Percentiles rank a stretch among this genome's conserved stretches.
phyloP scores from a whole-genome alignment of 2,888 invertebrate genomes.

The Blera fallax region DNA sequence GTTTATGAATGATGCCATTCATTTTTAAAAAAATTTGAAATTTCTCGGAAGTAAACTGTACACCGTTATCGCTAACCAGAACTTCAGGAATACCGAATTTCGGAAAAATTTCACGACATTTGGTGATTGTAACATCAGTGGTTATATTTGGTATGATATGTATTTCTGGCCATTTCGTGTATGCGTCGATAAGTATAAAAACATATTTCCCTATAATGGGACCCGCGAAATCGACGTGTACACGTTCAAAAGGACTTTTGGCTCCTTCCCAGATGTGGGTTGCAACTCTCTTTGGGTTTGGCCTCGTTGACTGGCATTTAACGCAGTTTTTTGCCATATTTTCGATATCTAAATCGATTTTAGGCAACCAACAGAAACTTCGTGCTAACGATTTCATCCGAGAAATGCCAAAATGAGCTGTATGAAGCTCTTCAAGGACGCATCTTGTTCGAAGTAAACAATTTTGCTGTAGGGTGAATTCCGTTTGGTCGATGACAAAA shows the following conservation, averaged over 20 bases:
- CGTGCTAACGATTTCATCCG: background rate
- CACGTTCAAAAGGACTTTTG: constrained; percentile 26
- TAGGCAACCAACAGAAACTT: background rate
- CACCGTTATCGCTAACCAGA: constrained; percentile 53
- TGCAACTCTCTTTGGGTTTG: too few relatives aligned
- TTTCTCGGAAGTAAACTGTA: constrained; percentile 49
- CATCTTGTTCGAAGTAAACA: background rate
- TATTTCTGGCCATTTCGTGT: constrained; percentile 74
- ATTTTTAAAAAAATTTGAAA: constrained; percentile 51
- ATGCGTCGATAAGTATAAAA: constrained; percentile 62
- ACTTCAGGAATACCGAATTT: constrained; percentile 47
- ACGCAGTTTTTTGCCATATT: background rate
- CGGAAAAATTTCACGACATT: constrained; percentile 18
- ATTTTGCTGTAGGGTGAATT: background rate
- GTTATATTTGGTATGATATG: constrained; percentile 63
- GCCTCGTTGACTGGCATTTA: too few relatives aligned
- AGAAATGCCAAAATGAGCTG: background rate
- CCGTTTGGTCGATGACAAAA: background rate
- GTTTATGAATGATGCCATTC: constrained; percentile 44
- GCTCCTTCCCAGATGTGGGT: background rate
- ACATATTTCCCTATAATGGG: constrained; percentile 56
- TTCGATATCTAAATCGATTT: background rate
- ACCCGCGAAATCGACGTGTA: constrained; percentile 71
- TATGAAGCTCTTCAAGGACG: background rate
- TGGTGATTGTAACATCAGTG: constrained; percentile 52